Evolutionary conservation across 2,888 invertebrate genomes (phyloP).

Genomic region (Hoplodrina ambigua): DNA sequence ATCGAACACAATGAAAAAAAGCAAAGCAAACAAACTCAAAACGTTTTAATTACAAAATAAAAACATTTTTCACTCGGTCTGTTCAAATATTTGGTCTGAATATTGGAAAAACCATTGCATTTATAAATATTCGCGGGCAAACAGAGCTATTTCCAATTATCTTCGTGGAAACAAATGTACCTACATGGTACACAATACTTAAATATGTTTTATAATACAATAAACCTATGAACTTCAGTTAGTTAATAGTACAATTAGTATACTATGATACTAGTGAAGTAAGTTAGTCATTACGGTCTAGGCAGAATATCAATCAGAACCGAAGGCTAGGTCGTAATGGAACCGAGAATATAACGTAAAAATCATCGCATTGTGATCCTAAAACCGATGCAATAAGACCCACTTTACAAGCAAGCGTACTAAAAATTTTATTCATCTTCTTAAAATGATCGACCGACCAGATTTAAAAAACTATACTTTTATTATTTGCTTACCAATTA

Average conservation of each 20-base stretch:
- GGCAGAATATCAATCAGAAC: too few species aligned
- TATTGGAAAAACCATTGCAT: conserved; percentile 42
- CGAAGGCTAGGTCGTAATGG: too few species aligned
- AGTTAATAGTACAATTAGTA: too few species aligned
- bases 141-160: conserved; percentile 19
- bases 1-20: conserved; percentile 25
- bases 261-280: too few species aligned
- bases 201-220: background rate
- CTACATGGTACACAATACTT: background rate
- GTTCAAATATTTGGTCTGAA: conserved; percentile 39
- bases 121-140: conserved; percentile 23
- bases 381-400: too few species aligned
- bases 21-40: conserved; percentile 40
- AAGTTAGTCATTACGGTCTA: too few species aligned
- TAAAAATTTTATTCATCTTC: too few species aligned
- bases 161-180: background rate
- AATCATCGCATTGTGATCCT: too few species aligned
- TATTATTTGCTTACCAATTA: background rate
- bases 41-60: conserved; percentile 48
- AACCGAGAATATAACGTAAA: too few species aligned
- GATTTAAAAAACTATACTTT: background rate
- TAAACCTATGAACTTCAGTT: too few species aligned
- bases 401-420: too few species aligned
- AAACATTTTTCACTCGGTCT: conserved; percentile 31
- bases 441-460: too few species aligned